Conservation (phyloP, 2,888 invertebrate species). For the Sisyra terminalis region DNA sequence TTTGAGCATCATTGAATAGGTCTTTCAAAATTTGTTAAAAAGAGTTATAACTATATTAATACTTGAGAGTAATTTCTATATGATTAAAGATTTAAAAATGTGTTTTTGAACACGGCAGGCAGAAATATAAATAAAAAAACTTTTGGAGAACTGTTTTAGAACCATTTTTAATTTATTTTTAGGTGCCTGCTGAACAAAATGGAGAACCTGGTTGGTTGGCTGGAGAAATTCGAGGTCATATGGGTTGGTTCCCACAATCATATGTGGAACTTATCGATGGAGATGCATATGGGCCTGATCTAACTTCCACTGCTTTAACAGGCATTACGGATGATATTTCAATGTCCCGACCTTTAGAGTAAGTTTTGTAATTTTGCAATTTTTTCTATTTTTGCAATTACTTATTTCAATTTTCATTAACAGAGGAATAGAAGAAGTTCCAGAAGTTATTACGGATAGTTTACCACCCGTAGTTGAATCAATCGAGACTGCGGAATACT, state of each 20-base stretch:
- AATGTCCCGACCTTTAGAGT: conserved; percentile 30
- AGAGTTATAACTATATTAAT: no score
- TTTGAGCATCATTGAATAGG: no score
- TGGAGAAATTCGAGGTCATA: conserved; percentile 76
- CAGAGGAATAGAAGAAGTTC: conserved; percentile 61
- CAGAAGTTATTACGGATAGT: conserved; percentile 34
- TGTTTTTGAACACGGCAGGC: no score
- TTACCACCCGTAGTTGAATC: conserved; percentile 16
- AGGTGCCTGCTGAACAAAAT: conserved; percentile 58
- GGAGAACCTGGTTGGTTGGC: conserved; percentile 97
- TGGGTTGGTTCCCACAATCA: conserved; percentile 94
- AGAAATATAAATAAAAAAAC: no score
- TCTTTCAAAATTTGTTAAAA: no score
- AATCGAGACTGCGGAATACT: conserved; percentile 46
- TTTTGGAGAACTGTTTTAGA: no score
- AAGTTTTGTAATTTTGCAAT: conserved; percentile 18
- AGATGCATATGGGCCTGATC: conserved; percentile 15
- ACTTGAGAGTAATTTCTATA: no score
- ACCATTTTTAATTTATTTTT: conserved; percentile 6
- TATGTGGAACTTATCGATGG: conserved; percentile 64
- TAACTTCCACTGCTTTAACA: conserved; percentile 24
- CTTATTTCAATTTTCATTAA: conserved; percentile 13
- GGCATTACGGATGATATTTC: conserved; percentile 29
- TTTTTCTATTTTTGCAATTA: no score
- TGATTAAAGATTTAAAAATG: no score